Evolutionary conservation across 1,140 invertebrate genomes (phyloP).

Genomic region (Meloidogyne floridensis): DNA sequence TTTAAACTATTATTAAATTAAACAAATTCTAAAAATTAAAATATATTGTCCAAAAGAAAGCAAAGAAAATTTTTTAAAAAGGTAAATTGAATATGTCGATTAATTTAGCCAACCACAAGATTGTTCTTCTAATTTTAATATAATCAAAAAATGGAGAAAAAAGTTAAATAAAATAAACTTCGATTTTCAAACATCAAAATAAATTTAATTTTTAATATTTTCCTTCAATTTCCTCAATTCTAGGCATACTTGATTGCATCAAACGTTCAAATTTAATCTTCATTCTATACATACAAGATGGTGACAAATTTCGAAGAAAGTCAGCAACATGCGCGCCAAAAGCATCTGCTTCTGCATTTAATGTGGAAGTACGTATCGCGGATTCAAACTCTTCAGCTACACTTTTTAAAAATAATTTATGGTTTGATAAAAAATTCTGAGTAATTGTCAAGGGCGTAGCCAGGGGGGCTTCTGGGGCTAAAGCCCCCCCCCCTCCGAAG

Average conservation of each 20-base stretch:
- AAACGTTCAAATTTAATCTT: conserved; percentile 1
- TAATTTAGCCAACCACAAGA: neutral
- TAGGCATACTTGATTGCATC: neutral
- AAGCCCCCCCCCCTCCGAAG: no score
- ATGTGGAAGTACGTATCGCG: neutral
- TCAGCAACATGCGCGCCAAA: neutral
- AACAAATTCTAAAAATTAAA: neutral
- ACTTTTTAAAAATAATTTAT: neutral
- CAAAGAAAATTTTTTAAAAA: neutral
- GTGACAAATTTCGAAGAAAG: neutral
- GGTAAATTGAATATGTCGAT: neutral
- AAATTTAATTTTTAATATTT: neutral
- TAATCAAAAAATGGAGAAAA: neutral
- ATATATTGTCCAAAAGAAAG: neutral
- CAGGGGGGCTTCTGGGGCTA: no score
- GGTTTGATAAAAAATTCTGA: no score
- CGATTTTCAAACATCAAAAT: neutral
- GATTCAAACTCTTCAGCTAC: conserved; percentile 4
- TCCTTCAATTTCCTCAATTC: neutral
- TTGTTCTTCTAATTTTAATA: neutral
- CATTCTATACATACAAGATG: neutral
- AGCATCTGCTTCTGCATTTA: neutral
- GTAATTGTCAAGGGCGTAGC: no score
- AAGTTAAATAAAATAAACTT: neutral
- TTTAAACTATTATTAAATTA: neutral